A percentile compares a stretch with the other conserved stretches of the same genome.
These are phyloP conservation scores for Hypena proboscidalis DNA, from an alignment of 2,888 invertebrate species.

Conservation along the genomic window DNA sequence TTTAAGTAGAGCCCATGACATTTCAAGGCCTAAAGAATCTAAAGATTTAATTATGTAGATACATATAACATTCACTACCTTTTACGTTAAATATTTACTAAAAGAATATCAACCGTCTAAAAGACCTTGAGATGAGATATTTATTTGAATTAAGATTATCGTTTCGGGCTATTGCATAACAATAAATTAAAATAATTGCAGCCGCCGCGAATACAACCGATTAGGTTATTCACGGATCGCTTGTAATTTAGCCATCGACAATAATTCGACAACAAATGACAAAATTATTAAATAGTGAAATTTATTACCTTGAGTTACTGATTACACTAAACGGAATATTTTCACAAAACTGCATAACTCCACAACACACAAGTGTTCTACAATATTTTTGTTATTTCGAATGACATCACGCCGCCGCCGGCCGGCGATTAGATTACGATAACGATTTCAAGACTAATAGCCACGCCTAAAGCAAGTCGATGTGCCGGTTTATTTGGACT, in stretches of 20 bases:
- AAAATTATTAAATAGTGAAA: conserved; percentile 2
- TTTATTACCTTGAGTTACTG: conserved; percentile 27
- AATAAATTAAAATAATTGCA: conserved; percentile 17
- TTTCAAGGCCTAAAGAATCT: too few species aligned
- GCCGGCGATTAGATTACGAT: conserved; percentile 73
- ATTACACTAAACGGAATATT: conserved; percentile 28
- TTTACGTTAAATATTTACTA: neutral
- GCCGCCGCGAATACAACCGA: neutral
- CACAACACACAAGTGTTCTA: conserved; percentile 31
- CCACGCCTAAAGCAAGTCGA: conserved; percentile 54
- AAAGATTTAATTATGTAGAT: too few species aligned
- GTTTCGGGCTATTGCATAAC: conserved; percentile 24
- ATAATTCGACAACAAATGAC: conserved; percentile 3
- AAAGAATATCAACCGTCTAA: conserved; percentile 3
- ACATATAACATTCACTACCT: too few species aligned
- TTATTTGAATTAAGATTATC: conserved; percentile 29
- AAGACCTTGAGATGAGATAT: conserved; percentile 32
- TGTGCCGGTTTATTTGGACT: conserved; percentile 31
- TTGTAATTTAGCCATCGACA: neutral
- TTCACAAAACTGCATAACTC: conserved; percentile 44
- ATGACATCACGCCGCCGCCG: conserved; percentile 63
- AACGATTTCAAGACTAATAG: conserved; percentile 54
- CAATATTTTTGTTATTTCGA: conserved; percentile 56
- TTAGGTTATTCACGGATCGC: neutral
- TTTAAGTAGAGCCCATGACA: too few species aligned